These are phyloP conservation scores for Tangara arthus DNA, from an alignment of 2,797 vertebrate genomes.

Conservation along the genomic window DNA sequence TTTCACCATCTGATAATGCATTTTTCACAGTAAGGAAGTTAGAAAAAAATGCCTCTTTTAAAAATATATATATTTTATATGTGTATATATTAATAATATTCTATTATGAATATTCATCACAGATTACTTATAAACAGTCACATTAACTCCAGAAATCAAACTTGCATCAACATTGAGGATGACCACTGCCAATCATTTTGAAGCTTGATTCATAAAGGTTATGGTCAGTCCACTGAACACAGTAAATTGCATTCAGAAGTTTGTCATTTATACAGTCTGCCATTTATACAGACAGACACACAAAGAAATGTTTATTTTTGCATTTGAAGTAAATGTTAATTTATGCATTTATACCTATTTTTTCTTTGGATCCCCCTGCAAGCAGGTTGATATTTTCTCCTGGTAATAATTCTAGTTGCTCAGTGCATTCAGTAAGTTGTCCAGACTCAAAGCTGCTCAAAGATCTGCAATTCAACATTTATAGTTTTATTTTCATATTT, in stretches of 20 bases:
- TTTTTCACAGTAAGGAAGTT: background rate
- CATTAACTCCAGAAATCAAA: background rate
- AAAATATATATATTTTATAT: background rate
- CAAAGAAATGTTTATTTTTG: background rate
- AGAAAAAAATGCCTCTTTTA: accelerated
- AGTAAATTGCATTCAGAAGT: background rate
- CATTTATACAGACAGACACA: background rate
- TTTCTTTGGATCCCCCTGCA: slow-evolving; percentile 87
- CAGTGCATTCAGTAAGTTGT: slow-evolving; percentile 85
- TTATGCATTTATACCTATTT: slow-evolving; percentile 82
- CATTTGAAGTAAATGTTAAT: background rate
- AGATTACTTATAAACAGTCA: background rate
- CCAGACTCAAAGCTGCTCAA: slow-evolving; percentile 92
- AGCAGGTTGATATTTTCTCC: slow-evolving; percentile 92
- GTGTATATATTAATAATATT: background rate
- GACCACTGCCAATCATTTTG: background rate
- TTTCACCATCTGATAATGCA: background rate
- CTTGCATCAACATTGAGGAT: background rate
- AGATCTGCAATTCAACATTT: slow-evolving; percentile 78
- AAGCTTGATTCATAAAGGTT: background rate
- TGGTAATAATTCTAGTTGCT: slow-evolving; percentile 91
- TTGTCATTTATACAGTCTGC: background rate
- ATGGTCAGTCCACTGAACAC: background rate
- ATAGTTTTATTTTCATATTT: slow-evolving; percentile 12
- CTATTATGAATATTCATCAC: background rate